These are phyloP conservation scores for Crioceris asparagi DNA, from an alignment of 2,888 invertebrate genomes.

Conservation along the genomic window DNA sequence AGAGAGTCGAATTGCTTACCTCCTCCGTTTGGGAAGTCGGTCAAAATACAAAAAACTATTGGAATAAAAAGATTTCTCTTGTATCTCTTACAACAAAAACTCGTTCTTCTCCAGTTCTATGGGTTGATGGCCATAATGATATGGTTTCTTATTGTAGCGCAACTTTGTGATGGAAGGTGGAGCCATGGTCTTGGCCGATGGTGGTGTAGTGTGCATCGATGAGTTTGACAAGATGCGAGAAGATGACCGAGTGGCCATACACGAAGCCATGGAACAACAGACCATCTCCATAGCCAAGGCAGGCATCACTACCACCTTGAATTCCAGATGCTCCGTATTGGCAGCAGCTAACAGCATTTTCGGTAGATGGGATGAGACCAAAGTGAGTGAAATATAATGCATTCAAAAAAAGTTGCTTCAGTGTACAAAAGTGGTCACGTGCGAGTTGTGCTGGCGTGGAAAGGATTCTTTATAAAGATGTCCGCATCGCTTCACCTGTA, in stretches of 20 bases:
- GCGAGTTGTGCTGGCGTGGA: too few species aligned
- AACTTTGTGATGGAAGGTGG: conserved; percentile 98
- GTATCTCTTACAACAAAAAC: too few species aligned
- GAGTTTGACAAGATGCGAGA: conserved; percentile 99
- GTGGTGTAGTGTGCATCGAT: conserved; percentile 98
- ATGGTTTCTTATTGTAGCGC: conserved; percentile 53
- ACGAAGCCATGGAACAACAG: conserved; percentile 99
- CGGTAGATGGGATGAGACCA: conserved; percentile 97
- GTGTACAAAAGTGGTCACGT: background rate
- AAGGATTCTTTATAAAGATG: too few species aligned
- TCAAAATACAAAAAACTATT: too few species aligned
- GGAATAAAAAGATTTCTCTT: too few species aligned
- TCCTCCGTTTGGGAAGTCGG: too few species aligned
- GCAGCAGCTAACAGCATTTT: conserved; percentile 98
- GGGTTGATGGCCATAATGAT: too few species aligned
- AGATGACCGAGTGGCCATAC: conserved; percentile 97
- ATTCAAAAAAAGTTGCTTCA: too few species aligned
- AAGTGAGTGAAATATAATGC: conserved; percentile 35
- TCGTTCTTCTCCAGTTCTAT: too few species aligned
- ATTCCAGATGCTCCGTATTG: conserved; percentile 96
- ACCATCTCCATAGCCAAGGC: conserved; percentile 99
- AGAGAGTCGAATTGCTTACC: too few species aligned
- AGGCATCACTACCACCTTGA: conserved; percentile 96
- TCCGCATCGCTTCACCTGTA: too few species aligned
- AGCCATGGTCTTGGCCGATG: conserved; percentile 98